A percentile compares a stretch with the other conserved stretches of the same genome.
Evolutionary conservation across 2,113 vertebrate genomes (phyloP).

Genomic region (Sorex araneus): DNA sequence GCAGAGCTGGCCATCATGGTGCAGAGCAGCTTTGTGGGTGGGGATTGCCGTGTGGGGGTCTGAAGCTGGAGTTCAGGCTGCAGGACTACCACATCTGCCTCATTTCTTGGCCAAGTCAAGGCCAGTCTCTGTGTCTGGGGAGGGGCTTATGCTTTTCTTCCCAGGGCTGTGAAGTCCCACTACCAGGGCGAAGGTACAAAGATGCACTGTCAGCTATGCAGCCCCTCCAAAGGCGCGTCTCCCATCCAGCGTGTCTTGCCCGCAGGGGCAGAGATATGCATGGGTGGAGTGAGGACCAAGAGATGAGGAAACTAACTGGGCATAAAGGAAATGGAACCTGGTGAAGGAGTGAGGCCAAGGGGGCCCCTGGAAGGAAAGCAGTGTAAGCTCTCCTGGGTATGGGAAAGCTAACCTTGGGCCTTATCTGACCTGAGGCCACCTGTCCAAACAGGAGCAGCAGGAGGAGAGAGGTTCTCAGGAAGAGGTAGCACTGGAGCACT

Average conservation of each 20-base stretch:
- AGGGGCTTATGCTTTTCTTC: not conserved
- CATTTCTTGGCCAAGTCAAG: not conserved
- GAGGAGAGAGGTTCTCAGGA: too few relatives aligned
- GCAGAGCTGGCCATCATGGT: not conserved
- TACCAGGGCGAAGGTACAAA: not conserved
- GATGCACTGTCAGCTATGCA: not conserved
- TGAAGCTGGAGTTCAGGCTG: too few relatives aligned
- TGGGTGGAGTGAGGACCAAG: not conserved
- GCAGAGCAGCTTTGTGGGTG: not conserved
- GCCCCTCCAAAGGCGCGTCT: slow-evolving; percentile 18
- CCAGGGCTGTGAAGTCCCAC: not conserved
- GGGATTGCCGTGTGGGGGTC: too few relatives aligned
- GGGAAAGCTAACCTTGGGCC: too few relatives aligned
- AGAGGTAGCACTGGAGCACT: too few relatives aligned
- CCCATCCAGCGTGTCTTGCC: not conserved
- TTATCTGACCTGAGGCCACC: too few relatives aligned
- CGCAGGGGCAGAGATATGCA: not conserved
- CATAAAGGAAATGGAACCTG: too few relatives aligned
- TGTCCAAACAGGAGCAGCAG: too few relatives aligned
- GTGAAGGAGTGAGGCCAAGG: not conserved
- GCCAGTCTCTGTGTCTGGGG: not conserved
- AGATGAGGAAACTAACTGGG: not conserved
- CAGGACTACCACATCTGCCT: not conserved
- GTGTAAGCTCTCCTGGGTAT: too few relatives aligned
- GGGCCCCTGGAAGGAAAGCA: not conserved